Conservation (phyloP, 1,140 invertebrate genomes). For the Aphelenchoides avenae region DNA sequence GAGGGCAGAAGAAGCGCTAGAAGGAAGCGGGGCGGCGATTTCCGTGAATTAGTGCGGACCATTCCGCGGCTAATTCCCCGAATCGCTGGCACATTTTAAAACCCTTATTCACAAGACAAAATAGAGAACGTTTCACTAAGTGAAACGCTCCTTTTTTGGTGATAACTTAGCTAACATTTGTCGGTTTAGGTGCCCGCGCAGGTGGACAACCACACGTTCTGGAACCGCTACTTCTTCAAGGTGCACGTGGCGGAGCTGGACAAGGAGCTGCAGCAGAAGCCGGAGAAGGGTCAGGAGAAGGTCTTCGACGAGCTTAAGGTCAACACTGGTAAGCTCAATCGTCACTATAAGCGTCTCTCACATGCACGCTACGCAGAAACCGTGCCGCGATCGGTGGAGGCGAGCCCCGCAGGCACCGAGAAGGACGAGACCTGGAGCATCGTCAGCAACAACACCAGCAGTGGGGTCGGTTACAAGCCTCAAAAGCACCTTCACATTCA, state of each 20-base stretch:
- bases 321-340: not conserved
- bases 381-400: not conserved
- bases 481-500: not conserved
- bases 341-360: not conserved
- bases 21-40: too few relatives aligned
- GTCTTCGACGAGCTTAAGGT: conserved; percentile 1
- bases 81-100: too few relatives aligned
- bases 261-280: conserved; percentile 14
- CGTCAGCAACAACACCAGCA: conserved; percentile 23
- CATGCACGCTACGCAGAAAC: conserved; percentile 1
- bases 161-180: conserved; percentile 11
- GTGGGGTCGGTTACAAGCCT: not conserved
- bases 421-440: conserved; percentile 30
- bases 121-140: too few relatives aligned
- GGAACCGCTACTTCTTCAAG: conserved; percentile 55
- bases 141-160: too few relatives aligned
- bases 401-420: conserved; percentile 23
- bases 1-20: too few relatives aligned
- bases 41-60: too few relatives aligned
- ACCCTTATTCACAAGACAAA: too few relatives aligned
- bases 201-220: conserved; percentile 51
- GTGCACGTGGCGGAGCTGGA: conserved; percentile 40
- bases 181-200: conserved; percentile 37
- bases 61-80: too few relatives aligned
- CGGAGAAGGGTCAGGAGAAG: conserved; percentile 1